Conservation (phyloP, 2,888 invertebrate species). For the Sarcophaga caerulescens region DNA sequence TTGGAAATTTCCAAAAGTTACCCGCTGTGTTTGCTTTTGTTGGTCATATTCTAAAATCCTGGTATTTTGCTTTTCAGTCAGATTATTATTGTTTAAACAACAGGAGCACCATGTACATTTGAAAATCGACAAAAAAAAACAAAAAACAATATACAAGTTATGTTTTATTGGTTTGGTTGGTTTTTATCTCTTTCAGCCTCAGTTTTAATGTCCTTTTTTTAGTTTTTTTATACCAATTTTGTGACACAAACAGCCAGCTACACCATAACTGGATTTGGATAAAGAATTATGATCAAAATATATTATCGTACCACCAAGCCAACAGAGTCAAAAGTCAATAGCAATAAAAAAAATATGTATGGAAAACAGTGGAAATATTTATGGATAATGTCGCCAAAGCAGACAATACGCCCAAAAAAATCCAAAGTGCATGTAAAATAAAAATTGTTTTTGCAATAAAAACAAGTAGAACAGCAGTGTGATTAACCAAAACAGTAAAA, state of each 20-base stretch:
- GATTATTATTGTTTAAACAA: conserved; percentile 15
- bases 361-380: conserved; percentile 29
- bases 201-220: neutral
- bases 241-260: conserved; percentile 35
- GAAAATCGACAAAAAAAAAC: conserved; percentile 9
- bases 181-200: conserved; percentile 39
- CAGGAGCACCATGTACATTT: conserved; percentile 52
- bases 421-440: neutral
- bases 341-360: neutral
- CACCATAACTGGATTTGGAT: neutral
- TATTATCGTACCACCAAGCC: neutral
- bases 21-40: neutral
- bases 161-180: conserved; percentile 31
- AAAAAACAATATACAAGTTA: conserved; percentile 21
- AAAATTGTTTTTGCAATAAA: neutral
- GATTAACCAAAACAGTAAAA: too few relatives aligned
- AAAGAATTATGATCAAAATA: neutral
- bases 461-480: neutral
- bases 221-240: conserved; percentile 39
- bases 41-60: neutral
- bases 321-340: neutral
- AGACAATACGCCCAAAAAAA: conserved; percentile 57
- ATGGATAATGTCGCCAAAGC: conserved; percentile 56
- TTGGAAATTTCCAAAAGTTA: neutral
- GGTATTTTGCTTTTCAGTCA: neutral